phyloP scores from a whole-genome alignment of 64 coral and sea anemone species.

The Montipora sp. region DNA sequence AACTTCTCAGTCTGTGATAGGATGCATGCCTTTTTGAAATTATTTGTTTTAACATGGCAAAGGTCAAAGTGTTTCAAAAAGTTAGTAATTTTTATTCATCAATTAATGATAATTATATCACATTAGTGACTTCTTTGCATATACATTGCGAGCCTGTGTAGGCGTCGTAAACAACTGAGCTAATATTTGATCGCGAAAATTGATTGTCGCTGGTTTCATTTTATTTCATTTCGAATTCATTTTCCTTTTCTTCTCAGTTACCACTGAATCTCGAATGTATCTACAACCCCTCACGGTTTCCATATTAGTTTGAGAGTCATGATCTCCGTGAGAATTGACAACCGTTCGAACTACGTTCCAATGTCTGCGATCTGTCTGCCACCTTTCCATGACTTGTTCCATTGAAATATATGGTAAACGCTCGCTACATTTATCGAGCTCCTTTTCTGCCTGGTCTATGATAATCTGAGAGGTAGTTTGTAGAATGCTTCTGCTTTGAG shows the following conservation, averaged over 20 bases:
- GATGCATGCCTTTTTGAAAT: too few species aligned
- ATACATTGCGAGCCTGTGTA: too few species aligned
- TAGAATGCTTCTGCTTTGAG: neutral
- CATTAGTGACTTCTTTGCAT: too few species aligned
- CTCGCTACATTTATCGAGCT: slow-evolving; percentile 19
- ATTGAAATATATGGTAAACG: slow-evolving; percentile 24
- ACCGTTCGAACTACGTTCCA: slow-evolving; percentile 33
- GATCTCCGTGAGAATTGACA: neutral
- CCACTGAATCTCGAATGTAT: slow-evolving; percentile 24
- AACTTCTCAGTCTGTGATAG: too few species aligned
- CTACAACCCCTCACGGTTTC: slow-evolving; percentile 10
- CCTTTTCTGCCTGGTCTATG: slow-evolving; percentile 33
- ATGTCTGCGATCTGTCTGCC: slow-evolving; percentile 29
- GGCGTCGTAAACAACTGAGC: too few species aligned
- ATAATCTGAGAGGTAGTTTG: slow-evolving; percentile 25
- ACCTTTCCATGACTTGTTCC: slow-evolving; percentile 41
- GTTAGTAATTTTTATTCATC: too few species aligned
- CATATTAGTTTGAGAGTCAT: neutral
- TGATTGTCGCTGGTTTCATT: neutral
- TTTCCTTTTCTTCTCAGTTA: slow-evolving; percentile 1
- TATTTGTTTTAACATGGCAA: too few species aligned
- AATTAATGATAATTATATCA: too few species aligned
- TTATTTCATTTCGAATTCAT: neutral
- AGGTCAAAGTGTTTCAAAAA: too few species aligned
- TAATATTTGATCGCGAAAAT: too few species aligned